Conservation (phyloP, 2,113 vertebrate species). For the Morone chrysops region DNA sequence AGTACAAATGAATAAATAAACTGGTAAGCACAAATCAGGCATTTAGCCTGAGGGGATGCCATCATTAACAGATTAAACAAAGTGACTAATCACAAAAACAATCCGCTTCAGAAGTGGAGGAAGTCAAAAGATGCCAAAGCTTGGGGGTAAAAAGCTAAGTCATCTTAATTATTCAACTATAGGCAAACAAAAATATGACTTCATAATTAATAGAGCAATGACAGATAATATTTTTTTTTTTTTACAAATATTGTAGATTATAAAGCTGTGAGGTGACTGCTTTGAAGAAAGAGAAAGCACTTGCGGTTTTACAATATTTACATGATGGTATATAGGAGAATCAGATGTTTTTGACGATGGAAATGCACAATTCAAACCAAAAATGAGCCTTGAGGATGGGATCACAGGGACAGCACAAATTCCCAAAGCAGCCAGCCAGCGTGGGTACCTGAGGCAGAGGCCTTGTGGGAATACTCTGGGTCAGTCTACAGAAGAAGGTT, state of each 20-base stretch:
- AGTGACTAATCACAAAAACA: constrained; percentile 82
- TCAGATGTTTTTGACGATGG: constrained; percentile 19
- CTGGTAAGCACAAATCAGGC: constrained; percentile 76
- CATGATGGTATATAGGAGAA: constrained; percentile 27
- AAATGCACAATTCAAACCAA: constrained; percentile 43
- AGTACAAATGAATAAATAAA: constrained; percentile 85
- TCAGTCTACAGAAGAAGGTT: constrained; percentile 55
- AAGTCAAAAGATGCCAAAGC: constrained; percentile 82
- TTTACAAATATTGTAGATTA: constrained; percentile 36
- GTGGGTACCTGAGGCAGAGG: constrained; percentile 33
- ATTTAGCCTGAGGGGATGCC: constrained; percentile 81
- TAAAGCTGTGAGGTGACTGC: constrained; percentile 6
- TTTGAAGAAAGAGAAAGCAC: constrained; percentile 40
- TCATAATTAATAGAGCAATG: constrained; percentile 66
- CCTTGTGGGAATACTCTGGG: constrained; percentile 70
- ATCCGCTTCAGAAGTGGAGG: constrained; percentile 78
- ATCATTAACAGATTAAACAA: constrained; percentile 85
- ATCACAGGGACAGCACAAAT: constrained; percentile 52
- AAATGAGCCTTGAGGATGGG: constrained; percentile 40
- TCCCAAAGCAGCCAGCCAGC: constrained; percentile 57
- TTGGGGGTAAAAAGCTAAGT: constrained; percentile 82
- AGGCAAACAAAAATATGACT: constrained; percentile 73
- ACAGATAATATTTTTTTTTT: constrained; percentile 61
- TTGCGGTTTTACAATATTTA: constrained; percentile 38
- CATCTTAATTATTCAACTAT: constrained; percentile 81